Evolutionary conservation across 2,888 invertebrate genomes (phyloP).

Genomic region (Scaptomyza reducta): DNA sequence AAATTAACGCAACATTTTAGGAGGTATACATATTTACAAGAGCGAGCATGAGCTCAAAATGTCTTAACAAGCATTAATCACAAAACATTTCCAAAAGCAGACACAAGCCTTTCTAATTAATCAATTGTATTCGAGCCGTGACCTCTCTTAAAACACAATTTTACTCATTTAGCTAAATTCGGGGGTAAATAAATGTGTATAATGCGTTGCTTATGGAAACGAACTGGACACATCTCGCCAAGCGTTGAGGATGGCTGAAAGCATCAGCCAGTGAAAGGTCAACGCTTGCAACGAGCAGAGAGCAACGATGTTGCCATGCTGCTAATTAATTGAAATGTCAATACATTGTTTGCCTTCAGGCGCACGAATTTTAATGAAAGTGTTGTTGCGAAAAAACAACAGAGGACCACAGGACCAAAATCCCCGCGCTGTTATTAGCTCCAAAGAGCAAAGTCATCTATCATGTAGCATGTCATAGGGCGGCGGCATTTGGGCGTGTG

Average conservation of each 20-base stretch:
- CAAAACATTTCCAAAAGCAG: not conserved
- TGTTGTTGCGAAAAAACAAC: constrained; percentile 15
- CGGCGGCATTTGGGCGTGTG: constrained; percentile 4
- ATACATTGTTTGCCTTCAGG: constrained; percentile 60
- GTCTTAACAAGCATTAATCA: not conserved
- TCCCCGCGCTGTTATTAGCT: constrained; percentile 41
- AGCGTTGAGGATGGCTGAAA: constrained; percentile 22
- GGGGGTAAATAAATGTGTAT: constrained; percentile 6
- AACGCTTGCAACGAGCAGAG: constrained; percentile 45
- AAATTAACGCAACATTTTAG: no score
- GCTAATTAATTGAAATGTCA: constrained; percentile 79
- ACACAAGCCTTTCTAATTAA: constrained; percentile 8
- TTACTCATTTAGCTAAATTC: not conserved
- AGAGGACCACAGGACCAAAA: constrained; percentile 4
- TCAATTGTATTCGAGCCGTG: constrained; percentile 3
- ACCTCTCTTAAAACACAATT: constrained; percentile 1
- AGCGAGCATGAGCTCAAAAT: no score
- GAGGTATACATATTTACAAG: no score
- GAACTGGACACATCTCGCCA: constrained; percentile 26
- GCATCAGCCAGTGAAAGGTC: constrained; percentile 60
- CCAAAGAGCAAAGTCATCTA: constrained; percentile 53
- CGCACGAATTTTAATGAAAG: constrained; percentile 47
- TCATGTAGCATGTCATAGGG: constrained; percentile 43
- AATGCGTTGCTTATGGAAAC: constrained; percentile 5
- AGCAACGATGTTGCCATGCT: constrained; percentile 24